phyloP scores from a whole-genome alignment of 2,888 invertebrate genomes.

The Omphaloscelis lunosa region DNA sequence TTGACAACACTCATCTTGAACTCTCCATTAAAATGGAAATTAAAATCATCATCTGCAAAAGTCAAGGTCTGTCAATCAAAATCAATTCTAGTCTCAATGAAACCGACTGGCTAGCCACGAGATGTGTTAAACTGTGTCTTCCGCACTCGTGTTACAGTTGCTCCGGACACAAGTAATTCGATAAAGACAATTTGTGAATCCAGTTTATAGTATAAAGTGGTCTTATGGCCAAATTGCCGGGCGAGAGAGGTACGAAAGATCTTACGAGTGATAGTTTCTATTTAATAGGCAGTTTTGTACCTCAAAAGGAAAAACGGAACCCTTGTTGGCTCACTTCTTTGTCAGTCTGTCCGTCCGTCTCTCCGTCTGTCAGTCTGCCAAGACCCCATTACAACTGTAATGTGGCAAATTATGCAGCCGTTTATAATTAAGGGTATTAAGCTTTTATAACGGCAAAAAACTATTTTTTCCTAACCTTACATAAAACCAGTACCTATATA shows the following conservation, averaged over 20 bases:
- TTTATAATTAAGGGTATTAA: neutral
- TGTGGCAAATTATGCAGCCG: neutral
- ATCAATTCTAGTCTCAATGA: constrained; percentile 44
- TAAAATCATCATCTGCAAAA: constrained; percentile 23
- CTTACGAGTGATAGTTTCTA: too few relatives aligned
- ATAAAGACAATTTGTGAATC: constrained; percentile 62
- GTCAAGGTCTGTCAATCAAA: constrained; percentile 49
- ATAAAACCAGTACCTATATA: too few relatives aligned
- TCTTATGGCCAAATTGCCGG: constrained; percentile 7
- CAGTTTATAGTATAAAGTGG: constrained; percentile 24
- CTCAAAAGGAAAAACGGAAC: too few relatives aligned
- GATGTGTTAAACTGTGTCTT: constrained; percentile 55
- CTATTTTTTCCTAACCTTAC: neutral
- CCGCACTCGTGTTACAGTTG: constrained; percentile 49
- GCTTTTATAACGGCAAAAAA: neutral
- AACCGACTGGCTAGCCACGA: constrained; percentile 18
- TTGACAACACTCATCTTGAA: neutral
- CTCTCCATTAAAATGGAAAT: constrained; percentile 23
- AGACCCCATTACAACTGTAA: neutral
- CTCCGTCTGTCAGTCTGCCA: too few relatives aligned
- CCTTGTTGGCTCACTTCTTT: too few relatives aligned
- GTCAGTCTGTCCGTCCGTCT: too few relatives aligned
- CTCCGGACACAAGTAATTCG: constrained; percentile 50
- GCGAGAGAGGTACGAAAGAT: too few relatives aligned
- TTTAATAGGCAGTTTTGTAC: neutral